phyloP scores from a whole-genome alignment of 1,140 invertebrate species.

The Leptinotarsa defecta region DNA sequence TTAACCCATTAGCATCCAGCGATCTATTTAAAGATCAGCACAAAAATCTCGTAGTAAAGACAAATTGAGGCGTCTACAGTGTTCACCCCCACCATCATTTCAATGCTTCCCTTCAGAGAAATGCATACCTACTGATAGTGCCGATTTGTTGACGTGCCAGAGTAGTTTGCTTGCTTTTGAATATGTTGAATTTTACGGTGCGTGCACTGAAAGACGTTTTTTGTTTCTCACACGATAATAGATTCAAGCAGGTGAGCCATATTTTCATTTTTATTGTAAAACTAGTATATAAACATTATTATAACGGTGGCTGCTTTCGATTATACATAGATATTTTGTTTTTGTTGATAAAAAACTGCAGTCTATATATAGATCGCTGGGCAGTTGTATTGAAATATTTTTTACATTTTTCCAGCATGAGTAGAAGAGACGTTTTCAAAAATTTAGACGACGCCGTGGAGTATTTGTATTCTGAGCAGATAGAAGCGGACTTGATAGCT shows the following conservation, averaged over 20 bases:
- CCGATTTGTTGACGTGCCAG: neutral
- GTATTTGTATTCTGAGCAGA: constrained; percentile 31
- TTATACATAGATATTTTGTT: constrained; percentile 5
- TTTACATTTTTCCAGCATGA: neutral
- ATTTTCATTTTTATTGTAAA: constrained; percentile 7
- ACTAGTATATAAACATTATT: neutral
- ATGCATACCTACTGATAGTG: neutral
- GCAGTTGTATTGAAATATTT: constrained; percentile 8
- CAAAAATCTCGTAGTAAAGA: neutral
- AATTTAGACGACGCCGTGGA: constrained; percentile 27
- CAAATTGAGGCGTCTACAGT: neutral
- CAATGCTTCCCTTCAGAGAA: neutral
- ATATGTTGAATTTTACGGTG: constrained; percentile 3
- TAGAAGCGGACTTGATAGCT: constrained; percentile 31
- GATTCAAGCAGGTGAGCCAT: neutral
- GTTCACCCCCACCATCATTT: neutral
- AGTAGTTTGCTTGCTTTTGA: neutral
- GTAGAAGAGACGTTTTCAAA: constrained; percentile 25
- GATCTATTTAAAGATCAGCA: neutral
- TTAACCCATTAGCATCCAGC: neutral
- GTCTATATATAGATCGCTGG: constrained; percentile 3
- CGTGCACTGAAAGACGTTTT: neutral
- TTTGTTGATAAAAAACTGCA: constrained; percentile 4
- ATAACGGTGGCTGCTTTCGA: neutral
- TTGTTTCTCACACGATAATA: constrained; percentile 1